A percentile compares a stretch with the other conserved stretches of the same genome.
Evolutionary conservation across 2,888 invertebrate species (phyloP).

Genomic region (Cerastis rubricosa): DNA sequence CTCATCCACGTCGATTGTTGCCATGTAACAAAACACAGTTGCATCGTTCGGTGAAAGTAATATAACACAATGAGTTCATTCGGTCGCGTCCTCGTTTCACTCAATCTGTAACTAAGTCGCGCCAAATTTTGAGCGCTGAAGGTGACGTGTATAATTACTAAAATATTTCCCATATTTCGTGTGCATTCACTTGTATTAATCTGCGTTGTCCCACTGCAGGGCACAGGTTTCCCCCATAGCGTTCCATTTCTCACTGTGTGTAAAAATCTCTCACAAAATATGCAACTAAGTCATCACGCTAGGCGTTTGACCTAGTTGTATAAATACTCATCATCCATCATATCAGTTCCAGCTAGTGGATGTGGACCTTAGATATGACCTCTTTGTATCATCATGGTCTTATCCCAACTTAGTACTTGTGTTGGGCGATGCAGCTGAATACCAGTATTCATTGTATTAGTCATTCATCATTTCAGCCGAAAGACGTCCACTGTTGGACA

Average conservation of each 20-base stretch:
- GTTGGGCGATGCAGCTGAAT: neutral
- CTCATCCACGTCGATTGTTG: slow-evolving; percentile 40
- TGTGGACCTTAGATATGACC: neutral
- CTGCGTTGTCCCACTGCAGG: neutral
- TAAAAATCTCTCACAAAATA: neutral
- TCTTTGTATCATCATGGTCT: no score
- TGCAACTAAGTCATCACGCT: neutral
- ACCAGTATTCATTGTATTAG: neutral
- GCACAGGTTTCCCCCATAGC: neutral
- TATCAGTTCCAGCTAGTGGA: neutral
- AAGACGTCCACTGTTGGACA: no score
- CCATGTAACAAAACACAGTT: slow-evolving; percentile 32
- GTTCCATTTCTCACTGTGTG: neutral
- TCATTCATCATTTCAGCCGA: no score
- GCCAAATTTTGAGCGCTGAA: slow-evolving; percentile 28
- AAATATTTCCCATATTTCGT: slow-evolving; percentile 20
- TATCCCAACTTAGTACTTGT: no score
- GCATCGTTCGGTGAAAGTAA: slow-evolving; percentile 59
- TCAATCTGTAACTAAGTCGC: slow-evolving; percentile 47
- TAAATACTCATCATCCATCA: neutral
- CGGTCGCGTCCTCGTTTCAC: slow-evolving; percentile 57
- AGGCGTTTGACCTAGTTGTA: slow-evolving; percentile 14
- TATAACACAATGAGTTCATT: slow-evolving; percentile 61
- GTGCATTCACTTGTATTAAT: neutral
- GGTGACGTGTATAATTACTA: slow-evolving; percentile 21